Evolutionary conservation across 2,113 vertebrate genomes (phyloP).

Genomic region (Solea solea): DNA sequence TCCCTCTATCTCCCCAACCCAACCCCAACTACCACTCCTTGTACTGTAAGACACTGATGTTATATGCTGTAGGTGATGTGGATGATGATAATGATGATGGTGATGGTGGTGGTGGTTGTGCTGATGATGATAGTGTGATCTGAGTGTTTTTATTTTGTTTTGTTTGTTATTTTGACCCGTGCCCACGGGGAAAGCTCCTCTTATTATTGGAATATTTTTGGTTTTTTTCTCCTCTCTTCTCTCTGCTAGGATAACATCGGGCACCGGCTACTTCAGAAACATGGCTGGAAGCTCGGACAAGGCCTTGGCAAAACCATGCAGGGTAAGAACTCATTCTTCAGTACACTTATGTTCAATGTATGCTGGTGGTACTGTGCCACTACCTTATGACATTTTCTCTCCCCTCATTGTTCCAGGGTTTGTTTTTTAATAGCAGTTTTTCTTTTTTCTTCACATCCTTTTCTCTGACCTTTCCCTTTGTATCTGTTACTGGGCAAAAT

Average conservation of each 20-base stretch:
- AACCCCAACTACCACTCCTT: constrained; percentile 53
- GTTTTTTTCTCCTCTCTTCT: constrained; percentile 97
- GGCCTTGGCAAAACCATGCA: constrained; percentile 98
- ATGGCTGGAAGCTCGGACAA: constrained; percentile 99
- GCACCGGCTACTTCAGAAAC: constrained; percentile 99
- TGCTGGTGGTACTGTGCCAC: constrained; percentile 40
- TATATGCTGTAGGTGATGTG: constrained; percentile 77
- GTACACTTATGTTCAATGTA: constrained; percentile 19
- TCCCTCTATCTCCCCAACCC: constrained; percentile 21
- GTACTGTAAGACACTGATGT: constrained; percentile 78
- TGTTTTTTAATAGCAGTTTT: constrained; percentile 31
- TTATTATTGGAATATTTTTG: constrained; percentile 99
- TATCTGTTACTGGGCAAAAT: constrained; percentile 37
- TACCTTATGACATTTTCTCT: constrained; percentile 25
- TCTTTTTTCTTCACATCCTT: constrained; percentile 38
- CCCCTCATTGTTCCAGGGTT: constrained; percentile 38
- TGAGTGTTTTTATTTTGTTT: constrained; percentile 69
- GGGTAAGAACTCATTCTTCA: constrained; percentile 87
- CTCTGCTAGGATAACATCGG: constrained; percentile 99
- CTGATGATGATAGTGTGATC: constrained; percentile 75
- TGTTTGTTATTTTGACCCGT: constrained; percentile 72
- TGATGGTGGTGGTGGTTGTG: constrained; percentile 75
- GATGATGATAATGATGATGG: constrained; percentile 66
- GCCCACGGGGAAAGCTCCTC: constrained; percentile 89
- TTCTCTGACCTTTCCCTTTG: constrained; percentile 38